Base-by-base conservation (phyloP, 1,140 invertebrate genomes). In the Diplogasteroides magnus region DNA sequence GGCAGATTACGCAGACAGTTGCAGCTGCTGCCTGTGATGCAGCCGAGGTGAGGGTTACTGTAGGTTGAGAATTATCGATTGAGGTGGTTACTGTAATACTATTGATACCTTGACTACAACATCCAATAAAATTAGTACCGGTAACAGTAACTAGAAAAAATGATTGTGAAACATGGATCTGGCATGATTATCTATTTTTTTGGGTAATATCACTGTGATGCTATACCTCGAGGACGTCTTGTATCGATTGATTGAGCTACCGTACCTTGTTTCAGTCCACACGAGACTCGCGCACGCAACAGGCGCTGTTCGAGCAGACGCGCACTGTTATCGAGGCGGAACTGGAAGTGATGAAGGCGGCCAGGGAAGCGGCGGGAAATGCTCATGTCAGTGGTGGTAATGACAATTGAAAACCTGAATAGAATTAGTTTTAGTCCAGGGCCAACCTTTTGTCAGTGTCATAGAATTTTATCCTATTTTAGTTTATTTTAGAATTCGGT, bases 301-400 rank as follows among this genome's bases (percentile, higher is more conserved):
- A 90, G 83, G 87, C 89, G 27, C 84, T 97, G 25, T 85, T 98
- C 23, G 91, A 97, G 82, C 92, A 96, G 83, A 90, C 91, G 0
- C 94, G 96, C 83, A 96, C 94, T 0, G 92, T 97, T 19, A 88
- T 91, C 0, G 95, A 98, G 85, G 91, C 91, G 14, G 88, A 90
- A 13, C 84, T 92, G 13, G 91, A 94, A 79, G 85, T 97, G 48
- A 86, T 97, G 58, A 90, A 90, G 74, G 88, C 90, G 0, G 89
- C 90, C 2, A 94, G 94, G 83, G 91, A 96, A 80, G 88, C 89
- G 11, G 93, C 90, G 1, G 93, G 93, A n/a, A 97, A 96, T 87
- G 90, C 92, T 0, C 37, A 48, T 6, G 37, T 48, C 6, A 48
- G 37, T n/a, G n/a, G n/a, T n/a, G n/a, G n/a, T n/a, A n/a, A n/a